Evolutionary conservation across 2,888 invertebrate genomes (phyloP), one percentile per base, ranked within the genome.

Genomic region (Zygaena filipendulae): DNA sequence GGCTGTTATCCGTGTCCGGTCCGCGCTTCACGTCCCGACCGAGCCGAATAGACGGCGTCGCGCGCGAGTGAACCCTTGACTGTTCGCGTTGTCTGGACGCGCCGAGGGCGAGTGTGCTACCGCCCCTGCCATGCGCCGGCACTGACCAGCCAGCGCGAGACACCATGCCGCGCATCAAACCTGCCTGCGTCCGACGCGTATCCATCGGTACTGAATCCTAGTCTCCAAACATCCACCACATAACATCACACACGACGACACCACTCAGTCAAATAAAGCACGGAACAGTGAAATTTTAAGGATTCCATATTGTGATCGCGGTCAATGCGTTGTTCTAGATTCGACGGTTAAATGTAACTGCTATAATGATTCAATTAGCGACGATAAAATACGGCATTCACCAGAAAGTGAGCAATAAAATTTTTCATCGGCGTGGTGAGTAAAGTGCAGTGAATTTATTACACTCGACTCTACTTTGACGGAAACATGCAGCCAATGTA

Each of bases 301-400:
- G 21, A 34, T 32, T 32, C 34, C 19, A 43, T 33, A 45, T 39
- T 47, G 40, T 37, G 35, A 43, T n/a, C n/a, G n/a, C n/a, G n/a
- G n/a, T n/a, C n/a, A n/a, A n/a, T n/a, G n/a, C n/a, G n/a, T n/a
- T n/a, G n/a, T n/a, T n/a, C n/a, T n/a, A n/a, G n/a, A n/a, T n/a
- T n/a, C n/a, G n/a, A n/a, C n/a, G n/a, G n/a, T n/a, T n/a, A n/a
- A n/a, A n/a, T n/a, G n/a, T n/a, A n/a, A n/a, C n/a, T n/a, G n/a
- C n/a, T n/a, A 80, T 67, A 71, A 84, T 84, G 84, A 82, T 82
- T 80, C 82, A 82, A 75, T 82, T 84, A 79, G 83, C 83, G 64
- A 84, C 82, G 58, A 81, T 84, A 57, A 84, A 83, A 80, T 84
- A 81, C 72, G 82, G 82, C 77, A 84, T 84, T 66, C 82, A 71